These are phyloP conservation scores for Dilophus febrilis DNA, from an alignment of 2,888 invertebrate species.

Conservation along the genomic window DNA sequence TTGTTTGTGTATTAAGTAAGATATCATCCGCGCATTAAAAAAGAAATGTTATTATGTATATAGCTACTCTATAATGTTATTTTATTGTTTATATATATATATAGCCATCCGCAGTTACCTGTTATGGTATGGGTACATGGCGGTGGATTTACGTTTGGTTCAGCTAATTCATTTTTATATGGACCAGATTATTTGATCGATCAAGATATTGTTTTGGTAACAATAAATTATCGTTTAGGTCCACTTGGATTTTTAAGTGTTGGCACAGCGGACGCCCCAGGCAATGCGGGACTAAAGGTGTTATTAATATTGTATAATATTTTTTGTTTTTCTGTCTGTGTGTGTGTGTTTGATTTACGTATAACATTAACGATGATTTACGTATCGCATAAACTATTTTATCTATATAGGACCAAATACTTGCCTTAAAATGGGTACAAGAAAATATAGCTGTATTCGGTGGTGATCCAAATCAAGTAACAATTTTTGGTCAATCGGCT, in stretches of 20 bases:
- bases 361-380: not conserved
- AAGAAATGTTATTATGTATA: not conserved
- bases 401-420: conserved; percentile 35
- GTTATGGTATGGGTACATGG: conserved; percentile 52
- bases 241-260: conserved; percentile 45
- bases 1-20: not conserved
- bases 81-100: too few relatives aligned
- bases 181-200: conserved; percentile 44
- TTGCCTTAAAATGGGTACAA: conserved; percentile 42
- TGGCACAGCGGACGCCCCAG: conserved; percentile 41
- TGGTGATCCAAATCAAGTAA: conserved; percentile 37
- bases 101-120: conserved; percentile 37
- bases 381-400: not conserved
- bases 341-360: not conserved
- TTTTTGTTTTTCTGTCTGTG: not conserved
- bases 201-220: conserved; percentile 43
- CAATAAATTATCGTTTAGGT: conserved; percentile 42
- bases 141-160: conserved; percentile 43
- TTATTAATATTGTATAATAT: too few relatives aligned
- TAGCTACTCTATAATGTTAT: too few relatives aligned
- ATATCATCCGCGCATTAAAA: too few relatives aligned
- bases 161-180: conserved; percentile 42
- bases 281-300: conserved; percentile 49
- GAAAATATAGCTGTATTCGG: conserved; percentile 43
- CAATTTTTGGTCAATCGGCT: conserved; percentile 44